Conservation (phyloP, 2,888 invertebrate genomes). For the Xylophagus ater region DNA sequence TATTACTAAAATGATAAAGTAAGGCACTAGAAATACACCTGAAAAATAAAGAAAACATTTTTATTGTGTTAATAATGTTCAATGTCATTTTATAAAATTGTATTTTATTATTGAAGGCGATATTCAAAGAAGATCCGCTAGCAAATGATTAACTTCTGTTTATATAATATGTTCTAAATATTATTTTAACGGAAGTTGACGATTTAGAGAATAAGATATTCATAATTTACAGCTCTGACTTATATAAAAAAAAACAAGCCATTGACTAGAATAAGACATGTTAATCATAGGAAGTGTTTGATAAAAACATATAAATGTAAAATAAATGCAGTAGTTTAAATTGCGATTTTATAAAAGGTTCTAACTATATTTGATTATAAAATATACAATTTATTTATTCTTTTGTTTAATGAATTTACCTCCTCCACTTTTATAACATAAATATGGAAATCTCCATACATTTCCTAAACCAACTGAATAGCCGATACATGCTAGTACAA, state of each 20-base stretch:
- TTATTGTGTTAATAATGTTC: background rate
- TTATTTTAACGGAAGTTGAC: conserved; percentile 28
- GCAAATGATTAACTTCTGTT: background rate
- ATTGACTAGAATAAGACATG: background rate
- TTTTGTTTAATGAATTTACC: conserved; percentile 43
- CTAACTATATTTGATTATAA: too few relatives aligned
- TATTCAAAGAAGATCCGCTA: conserved; percentile 16
- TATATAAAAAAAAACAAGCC: background rate
- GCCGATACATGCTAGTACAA: conserved; percentile 78
- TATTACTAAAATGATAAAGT: conserved; percentile 79
- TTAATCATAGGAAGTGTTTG: conserved; percentile 8
- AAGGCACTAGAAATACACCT: conserved; percentile 93
- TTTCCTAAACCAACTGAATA: conserved; percentile 84
- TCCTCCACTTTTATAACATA: conserved; percentile 83
- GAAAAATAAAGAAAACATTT: conserved; percentile 24
- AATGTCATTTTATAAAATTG: background rate
- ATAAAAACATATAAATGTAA: too few relatives aligned
- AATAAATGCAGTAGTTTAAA: too few relatives aligned
- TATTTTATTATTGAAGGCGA: conserved; percentile 3
- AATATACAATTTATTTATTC: too few relatives aligned
- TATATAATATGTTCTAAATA: too few relatives aligned
- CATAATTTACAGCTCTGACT: conserved; percentile 17
- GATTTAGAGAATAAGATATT: conserved; percentile 39
- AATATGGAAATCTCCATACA: conserved; percentile 87
- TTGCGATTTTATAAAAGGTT: too few relatives aligned